phyloP scores from a whole-genome alignment of 2,113 vertebrate genomes.

The Labeo rohita region DNA sequence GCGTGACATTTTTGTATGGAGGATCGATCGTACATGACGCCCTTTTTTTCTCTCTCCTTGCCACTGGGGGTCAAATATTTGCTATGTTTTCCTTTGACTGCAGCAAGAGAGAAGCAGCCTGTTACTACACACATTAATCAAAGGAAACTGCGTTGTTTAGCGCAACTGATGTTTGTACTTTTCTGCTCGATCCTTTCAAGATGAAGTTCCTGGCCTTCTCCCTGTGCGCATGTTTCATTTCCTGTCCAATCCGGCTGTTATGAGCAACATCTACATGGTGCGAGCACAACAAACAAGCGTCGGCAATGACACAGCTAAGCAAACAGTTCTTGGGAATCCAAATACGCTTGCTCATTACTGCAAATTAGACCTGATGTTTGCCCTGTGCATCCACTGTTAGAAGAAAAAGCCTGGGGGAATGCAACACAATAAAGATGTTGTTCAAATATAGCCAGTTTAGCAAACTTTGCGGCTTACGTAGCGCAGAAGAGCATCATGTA shows the following conservation, averaged over 20 bases:
- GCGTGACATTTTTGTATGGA: conserved; percentile 41
- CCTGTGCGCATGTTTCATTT: neutral
- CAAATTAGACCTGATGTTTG: conserved; percentile 28
- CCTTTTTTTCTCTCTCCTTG: neutral
- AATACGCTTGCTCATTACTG: conserved; percentile 35
- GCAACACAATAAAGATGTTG: neutral
- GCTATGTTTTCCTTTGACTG: conserved; percentile 13
- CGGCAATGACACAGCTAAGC: conserved; percentile 1
- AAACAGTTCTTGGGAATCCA: neutral
- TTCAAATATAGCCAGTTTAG: neutral
- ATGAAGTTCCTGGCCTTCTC: neutral
- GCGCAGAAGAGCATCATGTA: neutral
- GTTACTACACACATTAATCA: neutral
- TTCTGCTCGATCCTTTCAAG: neutral
- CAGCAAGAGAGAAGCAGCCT: conserved; percentile 22
- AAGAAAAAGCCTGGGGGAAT: neutral
- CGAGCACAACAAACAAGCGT: neutral
- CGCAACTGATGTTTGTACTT: neutral
- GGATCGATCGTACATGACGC: conserved; percentile 22
- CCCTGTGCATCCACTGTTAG: neutral
- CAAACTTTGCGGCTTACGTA: neutral
- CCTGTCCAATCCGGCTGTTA: conserved; percentile 6
- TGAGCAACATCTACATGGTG: neutral
- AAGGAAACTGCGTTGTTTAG: neutral
- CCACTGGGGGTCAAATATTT: conserved; percentile 13